phyloP scores from a whole-genome alignment of 2,888 invertebrate genomes.

The Parnassius mnemosyne region DNA sequence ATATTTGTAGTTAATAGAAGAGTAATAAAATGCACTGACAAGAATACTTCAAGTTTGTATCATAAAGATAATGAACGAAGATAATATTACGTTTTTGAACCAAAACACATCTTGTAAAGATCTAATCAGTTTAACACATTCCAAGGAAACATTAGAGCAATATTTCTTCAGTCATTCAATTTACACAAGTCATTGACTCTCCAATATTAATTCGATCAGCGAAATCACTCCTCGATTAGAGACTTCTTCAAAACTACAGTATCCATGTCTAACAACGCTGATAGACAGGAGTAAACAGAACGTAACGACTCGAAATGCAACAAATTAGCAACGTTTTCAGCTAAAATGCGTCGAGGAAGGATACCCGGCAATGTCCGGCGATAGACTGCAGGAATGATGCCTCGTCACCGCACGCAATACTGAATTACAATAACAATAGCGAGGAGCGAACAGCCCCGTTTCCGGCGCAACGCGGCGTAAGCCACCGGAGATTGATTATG shows the following conservation, averaged over 20 bases:
- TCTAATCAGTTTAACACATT: too few relatives aligned
- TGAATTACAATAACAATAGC: constrained; percentile 67
- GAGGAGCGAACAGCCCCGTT: constrained; percentile 50
- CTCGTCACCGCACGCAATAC: constrained; percentile 44
- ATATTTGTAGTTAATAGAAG: too few relatives aligned
- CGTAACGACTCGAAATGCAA: neutral
- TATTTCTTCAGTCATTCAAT: too few relatives aligned
- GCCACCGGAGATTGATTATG: constrained; percentile 5
- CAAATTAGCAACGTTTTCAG: constrained; percentile 1
- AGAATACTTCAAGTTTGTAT: too few relatives aligned
- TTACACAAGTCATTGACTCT: too few relatives aligned
- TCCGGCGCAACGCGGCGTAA: constrained; percentile 47
- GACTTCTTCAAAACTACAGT: neutral
- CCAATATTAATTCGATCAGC: too few relatives aligned
- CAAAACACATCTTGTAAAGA: too few relatives aligned
- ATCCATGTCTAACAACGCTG: constrained; percentile 1
- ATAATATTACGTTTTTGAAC: too few relatives aligned
- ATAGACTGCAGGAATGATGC: constrained; percentile 25
- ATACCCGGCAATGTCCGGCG: constrained; percentile 11
- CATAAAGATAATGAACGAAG: too few relatives aligned
- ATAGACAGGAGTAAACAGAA: constrained; percentile 7
- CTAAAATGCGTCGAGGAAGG: neutral
- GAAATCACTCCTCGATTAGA: too few relatives aligned
- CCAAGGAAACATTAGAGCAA: too few relatives aligned
- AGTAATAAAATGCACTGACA: too few relatives aligned